Percentiles rank a stretch among this genome's conserved stretches.
Conservation (phyloP, 2,888 invertebrate genomes). For the Polietes domitor region DNA sequence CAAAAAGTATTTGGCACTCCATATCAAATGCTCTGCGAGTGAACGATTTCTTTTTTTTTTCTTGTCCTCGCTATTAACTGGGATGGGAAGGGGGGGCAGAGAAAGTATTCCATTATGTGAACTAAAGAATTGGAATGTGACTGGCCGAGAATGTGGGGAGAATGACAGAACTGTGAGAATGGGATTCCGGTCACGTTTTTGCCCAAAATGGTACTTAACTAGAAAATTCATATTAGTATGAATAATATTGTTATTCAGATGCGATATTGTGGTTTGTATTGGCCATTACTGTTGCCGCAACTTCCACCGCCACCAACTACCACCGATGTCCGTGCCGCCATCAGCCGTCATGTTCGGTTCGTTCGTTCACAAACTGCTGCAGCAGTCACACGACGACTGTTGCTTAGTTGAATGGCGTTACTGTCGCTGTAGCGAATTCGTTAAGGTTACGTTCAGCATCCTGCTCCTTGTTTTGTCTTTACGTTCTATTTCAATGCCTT, state of each 20-base stretch:
- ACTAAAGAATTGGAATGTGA: not conserved
- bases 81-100: not conserved
- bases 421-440: not conserved
- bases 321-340: not conserved
- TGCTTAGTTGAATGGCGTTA: not conserved
- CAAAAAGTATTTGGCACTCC: conserved; percentile 45
- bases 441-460: not conserved
- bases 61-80: conserved; percentile 7
- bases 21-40: not conserved
- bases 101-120: not conserved
- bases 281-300: conserved; percentile 33
- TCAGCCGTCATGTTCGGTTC: not conserved
- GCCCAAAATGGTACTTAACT: conserved; percentile 54
- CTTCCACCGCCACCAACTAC: not conserved
- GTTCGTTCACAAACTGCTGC: not conserved
- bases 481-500: not conserved
- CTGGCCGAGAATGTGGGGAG: not conserved
- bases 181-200: conserved; percentile 51
- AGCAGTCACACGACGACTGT: not conserved
- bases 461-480: not conserved
- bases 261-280: conserved; percentile 32
- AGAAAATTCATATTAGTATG: conserved; percentile 54
- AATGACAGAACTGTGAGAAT: not conserved
- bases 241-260: conserved; percentile 51
- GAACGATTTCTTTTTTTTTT: not conserved